These are phyloP conservation scores for Athene cunicularia DNA, from an alignment of 2,113 vertebrate species.

Conservation along the genomic window DNA sequence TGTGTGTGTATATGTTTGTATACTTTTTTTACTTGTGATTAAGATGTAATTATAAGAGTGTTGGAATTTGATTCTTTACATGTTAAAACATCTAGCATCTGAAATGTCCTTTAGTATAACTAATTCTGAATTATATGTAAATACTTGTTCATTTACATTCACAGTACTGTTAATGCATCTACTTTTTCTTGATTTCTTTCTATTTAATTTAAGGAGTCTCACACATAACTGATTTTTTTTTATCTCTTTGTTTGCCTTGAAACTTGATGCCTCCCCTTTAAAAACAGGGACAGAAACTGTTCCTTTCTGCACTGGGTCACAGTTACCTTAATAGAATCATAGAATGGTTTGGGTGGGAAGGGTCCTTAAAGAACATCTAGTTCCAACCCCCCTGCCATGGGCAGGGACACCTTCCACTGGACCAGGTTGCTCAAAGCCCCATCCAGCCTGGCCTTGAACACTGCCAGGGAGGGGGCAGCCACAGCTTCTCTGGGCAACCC, in stretches of 20 bases:
- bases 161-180: neutral
- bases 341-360: no score
- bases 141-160: neutral
- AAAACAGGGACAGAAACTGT: neutral
- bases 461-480: no score
- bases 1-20: neutral
- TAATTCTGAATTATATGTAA: neutral
- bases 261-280: rapidly evolving
- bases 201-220: neutral
- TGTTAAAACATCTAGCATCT: neutral
- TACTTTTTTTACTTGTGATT: neutral
- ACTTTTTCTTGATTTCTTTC: neutral
- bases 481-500: no score
- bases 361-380: no score
- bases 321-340: neutral
- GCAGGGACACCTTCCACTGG: no score
- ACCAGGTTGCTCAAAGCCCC: no score
- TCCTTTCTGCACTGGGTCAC: neutral
- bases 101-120: neutral
- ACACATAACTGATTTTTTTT: neutral
- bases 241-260: neutral
- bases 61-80: neutral
- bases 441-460: no score
- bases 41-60: neutral
- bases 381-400: no score